Percentiles rank a stretch among this genome's conserved stretches.
phyloP scores from a whole-genome alignment of 2,888 invertebrate species.

The Aporophyla nigra region DNA sequence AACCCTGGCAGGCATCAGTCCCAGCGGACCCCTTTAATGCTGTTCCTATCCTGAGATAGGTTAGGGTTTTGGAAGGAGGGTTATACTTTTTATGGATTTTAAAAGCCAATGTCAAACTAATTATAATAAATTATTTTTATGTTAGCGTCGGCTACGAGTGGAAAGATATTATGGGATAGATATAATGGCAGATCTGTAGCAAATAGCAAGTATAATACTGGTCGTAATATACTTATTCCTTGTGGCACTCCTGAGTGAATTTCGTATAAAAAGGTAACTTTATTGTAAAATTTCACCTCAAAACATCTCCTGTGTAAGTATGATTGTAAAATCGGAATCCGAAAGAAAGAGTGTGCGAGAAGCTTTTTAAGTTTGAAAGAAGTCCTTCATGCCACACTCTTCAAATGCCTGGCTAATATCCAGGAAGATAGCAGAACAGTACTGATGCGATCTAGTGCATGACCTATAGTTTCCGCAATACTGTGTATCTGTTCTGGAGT shows the following conservation, averaged over 20 bases:
- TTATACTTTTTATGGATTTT: neutral
- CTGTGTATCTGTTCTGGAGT: neutral
- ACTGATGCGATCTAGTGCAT: neutral
- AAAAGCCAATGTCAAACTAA: neutral
- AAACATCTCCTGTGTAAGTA: neutral
- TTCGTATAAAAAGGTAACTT: neutral
- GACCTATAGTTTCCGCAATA: neutral
- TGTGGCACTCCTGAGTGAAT: neutral
- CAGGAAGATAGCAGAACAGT: neutral
- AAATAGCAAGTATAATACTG: neutral
- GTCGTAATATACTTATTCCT: neutral
- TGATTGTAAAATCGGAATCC: neutral
- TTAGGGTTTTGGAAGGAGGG: too few relatives aligned
- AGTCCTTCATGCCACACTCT: conserved; percentile 4
- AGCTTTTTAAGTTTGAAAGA: neutral
- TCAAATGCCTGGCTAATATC: conserved; percentile 2
- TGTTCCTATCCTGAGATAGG: too few relatives aligned
- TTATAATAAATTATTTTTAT: neutral
- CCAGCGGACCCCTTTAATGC: too few relatives aligned
- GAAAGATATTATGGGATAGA: too few relatives aligned
- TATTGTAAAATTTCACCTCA: neutral
- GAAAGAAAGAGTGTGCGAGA: neutral
- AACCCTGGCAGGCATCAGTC: too few relatives aligned
- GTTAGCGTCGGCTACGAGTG: neutral
- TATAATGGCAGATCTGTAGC: neutral